These are phyloP conservation scores for Dendroctonus ponderosae DNA, from an alignment of 1,140 invertebrate species.

Conservation along the genomic window DNA sequence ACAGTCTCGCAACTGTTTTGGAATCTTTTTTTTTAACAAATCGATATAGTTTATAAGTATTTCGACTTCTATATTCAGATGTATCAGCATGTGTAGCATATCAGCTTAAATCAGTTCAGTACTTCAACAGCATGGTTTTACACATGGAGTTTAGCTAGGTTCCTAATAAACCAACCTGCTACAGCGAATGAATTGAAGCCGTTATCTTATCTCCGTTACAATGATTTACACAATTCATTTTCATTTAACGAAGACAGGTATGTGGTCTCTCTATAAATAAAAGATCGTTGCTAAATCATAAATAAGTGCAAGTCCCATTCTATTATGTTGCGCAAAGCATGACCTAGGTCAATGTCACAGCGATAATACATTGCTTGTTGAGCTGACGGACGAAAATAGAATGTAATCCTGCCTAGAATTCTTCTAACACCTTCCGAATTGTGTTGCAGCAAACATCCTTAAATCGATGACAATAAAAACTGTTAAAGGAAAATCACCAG, in stretches of 20 bases:
- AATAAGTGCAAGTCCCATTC: neutral
- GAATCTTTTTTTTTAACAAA: no score
- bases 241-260: neutral
- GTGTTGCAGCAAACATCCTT: no score
- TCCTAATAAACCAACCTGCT: neutral
- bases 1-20: no score
- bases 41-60: no score
- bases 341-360: slow-evolving; percentile 47
- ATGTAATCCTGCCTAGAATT: slow-evolving; percentile 10
- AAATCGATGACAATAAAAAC: no score
- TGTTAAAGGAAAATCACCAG: no score
- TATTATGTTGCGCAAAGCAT: slow-evolving; percentile 43
- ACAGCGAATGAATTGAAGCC: no score
- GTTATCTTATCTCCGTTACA: no score
- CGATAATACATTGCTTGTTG: slow-evolving; percentile 20
- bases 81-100: no score
- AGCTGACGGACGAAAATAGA: slow-evolving; percentile 40
- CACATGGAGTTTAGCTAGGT: neutral
- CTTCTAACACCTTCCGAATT: slow-evolving; percentile 11
- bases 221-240: no score
- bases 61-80: no score
- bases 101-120: neutral
- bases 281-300: slow-evolving; percentile 13
- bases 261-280: slow-evolving; percentile 1
- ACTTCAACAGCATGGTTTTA: neutral